Base-by-base conservation (phyloP, 1,140 invertebrate species). In the Trachymyrmex cornetzi region DNA sequence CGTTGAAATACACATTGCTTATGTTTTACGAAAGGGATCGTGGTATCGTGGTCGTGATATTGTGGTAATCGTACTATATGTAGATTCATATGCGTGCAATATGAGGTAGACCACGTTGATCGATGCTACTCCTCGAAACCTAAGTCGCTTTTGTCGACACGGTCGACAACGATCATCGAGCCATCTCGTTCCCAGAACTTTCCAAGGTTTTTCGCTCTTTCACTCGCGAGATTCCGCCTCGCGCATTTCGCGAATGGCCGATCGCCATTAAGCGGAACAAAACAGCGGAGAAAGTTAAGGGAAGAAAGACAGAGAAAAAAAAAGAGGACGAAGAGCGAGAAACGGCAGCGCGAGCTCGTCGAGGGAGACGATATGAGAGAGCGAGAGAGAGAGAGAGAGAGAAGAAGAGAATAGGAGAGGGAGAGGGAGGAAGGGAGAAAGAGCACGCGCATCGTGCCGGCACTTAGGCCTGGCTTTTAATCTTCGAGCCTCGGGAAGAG, bases 381-480 rank as follows among this genome's bases (percentile, higher is more conserved):
- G 19, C 9, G 77, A 81, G 27, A 67, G 55, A 22, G 12, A 38
- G 27, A 66, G 63, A 27, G 19, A 16, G 34, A 53, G 82, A 67
- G 80, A 44, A 44, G 22, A 66, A 82, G 85, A 84, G 67, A 82
- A 34, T 34, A 34, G 34, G 44, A 86, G 82, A 30, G 30, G 24
- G 61, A 14, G 80, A n/a, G 71, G 12, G 44, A 71, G 24, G 74
- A 44, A 80, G 57, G 71, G 71, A 66, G 63, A 75, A 74, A 91
- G 69, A 91, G 82, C 87, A 79, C 89, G 89, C 90, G 88, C 86
- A 91, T 90, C 89, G 90, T 88, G 87, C 89, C 89, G 90, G 93
- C 92, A 94, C 93, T 94, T 94, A 94, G 92, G 90, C 91, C 90
- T 87, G 89, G 93, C 93, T 94, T 94, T 94, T 94, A 94, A 94